These are phyloP conservation scores for Poeciliopsis turneri DNA, from an alignment of 2,797 vertebrate genomes.

Conservation along the genomic window DNA sequence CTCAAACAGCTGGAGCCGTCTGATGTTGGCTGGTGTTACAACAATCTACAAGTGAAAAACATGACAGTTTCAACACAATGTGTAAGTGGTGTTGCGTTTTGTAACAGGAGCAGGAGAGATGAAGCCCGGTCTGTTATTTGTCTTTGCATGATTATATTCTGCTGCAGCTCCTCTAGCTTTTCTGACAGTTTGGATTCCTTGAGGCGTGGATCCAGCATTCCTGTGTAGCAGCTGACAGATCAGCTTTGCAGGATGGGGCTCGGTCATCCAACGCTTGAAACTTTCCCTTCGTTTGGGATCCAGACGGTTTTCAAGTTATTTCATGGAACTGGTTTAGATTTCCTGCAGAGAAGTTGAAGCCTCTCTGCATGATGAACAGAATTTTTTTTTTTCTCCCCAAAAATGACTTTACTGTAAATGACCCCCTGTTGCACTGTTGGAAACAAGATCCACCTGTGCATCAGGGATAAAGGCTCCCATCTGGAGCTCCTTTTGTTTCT, in stretches of 20 bases:
- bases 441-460: not conserved
- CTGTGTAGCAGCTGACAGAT: not conserved
- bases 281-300: not conserved
- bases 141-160: not conserved
- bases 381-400: not conserved
- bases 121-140: not conserved
- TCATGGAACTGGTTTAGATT: not conserved
- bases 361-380: not conserved
- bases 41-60: constrained; percentile 59
- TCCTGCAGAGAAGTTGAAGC: not conserved
- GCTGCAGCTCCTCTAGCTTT: not conserved
- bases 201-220: not conserved
- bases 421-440: not conserved
- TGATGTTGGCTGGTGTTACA: constrained; percentile 58
- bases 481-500: not conserved
- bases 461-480: not conserved
- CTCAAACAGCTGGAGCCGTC: constrained; percentile 69
- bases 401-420: not conserved
- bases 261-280: not conserved
- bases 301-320: not conserved
- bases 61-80: not conserved
- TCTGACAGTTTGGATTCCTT: not conserved
- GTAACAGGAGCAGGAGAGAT: not conserved
- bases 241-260: not conserved
- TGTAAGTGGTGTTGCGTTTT: not conserved